Conservation (phyloP, 2,888 invertebrate genomes). For the Bombyx huttoni region DNA sequence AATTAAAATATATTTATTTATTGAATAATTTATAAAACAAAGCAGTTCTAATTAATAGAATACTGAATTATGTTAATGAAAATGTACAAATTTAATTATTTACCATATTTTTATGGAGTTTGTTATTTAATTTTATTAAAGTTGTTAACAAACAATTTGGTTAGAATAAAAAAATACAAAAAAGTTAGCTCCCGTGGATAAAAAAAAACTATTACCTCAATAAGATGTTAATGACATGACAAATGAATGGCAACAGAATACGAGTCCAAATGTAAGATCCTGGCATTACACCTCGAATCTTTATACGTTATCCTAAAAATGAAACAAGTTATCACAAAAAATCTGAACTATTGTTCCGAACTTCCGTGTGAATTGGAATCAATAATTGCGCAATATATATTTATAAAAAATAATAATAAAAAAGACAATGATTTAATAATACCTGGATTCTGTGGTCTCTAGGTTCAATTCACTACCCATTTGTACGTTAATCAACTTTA, state of each 20-base stretch:
- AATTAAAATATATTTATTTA: too few species aligned
- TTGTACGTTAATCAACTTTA: slow-evolving; percentile 45
- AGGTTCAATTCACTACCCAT: slow-evolving; percentile 61
- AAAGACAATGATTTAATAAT: slow-evolving; percentile 5
- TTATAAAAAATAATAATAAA: too few species aligned
- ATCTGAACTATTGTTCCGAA: slow-evolving; percentile 5
- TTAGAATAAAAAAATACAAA: too few species aligned
- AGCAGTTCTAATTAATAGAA: too few species aligned
- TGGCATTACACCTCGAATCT: slow-evolving; percentile 24
- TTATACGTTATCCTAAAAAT: not conserved
- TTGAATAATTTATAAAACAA: too few species aligned
- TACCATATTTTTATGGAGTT: too few species aligned
- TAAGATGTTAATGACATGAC: slow-evolving; percentile 37
- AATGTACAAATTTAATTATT: too few species aligned
- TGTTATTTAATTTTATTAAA: too few species aligned
- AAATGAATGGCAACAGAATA: slow-evolving; percentile 36
- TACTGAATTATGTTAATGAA: too few species aligned
- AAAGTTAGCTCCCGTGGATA: not conserved
- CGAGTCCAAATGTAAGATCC: slow-evolving; percentile 37
- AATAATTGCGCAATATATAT: slow-evolving; percentile 38
- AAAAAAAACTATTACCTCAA: slow-evolving; percentile 32
- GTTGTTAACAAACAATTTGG: too few species aligned
- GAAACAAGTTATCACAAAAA: not conserved
- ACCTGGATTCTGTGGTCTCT: slow-evolving; percentile 48
- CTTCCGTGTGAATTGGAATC: slow-evolving; percentile 16